These are phyloP conservation scores for Calonectris borealis DNA, from an alignment of 2,113 vertebrate genomes.

Conservation along the genomic window DNA sequence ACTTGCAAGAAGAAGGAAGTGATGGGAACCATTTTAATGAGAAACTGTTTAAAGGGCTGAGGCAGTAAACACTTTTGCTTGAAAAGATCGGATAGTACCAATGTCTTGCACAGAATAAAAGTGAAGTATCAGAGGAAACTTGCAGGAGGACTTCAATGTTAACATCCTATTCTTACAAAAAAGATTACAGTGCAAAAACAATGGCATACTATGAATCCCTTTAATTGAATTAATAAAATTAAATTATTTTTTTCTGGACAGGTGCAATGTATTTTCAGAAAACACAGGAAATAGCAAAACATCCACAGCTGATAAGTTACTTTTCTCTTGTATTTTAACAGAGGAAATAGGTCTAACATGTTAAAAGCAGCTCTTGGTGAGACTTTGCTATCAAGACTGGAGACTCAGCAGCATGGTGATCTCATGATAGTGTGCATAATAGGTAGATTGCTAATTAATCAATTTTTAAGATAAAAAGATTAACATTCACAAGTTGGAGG, in stretches of 20 bases:
- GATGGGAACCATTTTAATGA: conserved; percentile 4
- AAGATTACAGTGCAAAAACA: background rate
- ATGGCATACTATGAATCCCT: background rate
- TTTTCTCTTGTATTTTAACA: background rate
- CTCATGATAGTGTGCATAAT: background rate
- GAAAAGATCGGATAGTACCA: background rate
- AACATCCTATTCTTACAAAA: background rate
- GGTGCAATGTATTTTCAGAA: background rate
- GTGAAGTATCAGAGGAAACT: background rate
- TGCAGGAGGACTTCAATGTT: background rate
- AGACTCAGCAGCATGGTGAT: background rate
- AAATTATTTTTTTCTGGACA: background rate
- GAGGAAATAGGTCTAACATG: background rate
- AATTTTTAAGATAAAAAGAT: background rate
- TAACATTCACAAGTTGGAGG: background rate
- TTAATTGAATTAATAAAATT: background rate
- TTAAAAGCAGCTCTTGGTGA: background rate
- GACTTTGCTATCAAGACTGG: background rate
- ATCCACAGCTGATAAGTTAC: background rate
- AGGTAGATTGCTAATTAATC: background rate
- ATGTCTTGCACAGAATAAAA: background rate
- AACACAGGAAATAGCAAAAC: background rate
- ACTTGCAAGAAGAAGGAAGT: background rate
- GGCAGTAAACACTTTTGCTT: background rate
- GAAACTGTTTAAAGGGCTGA: background rate